phyloP scores from a whole-genome alignment of 2,113 vertebrate species.

The Osmerus mordax region DNA sequence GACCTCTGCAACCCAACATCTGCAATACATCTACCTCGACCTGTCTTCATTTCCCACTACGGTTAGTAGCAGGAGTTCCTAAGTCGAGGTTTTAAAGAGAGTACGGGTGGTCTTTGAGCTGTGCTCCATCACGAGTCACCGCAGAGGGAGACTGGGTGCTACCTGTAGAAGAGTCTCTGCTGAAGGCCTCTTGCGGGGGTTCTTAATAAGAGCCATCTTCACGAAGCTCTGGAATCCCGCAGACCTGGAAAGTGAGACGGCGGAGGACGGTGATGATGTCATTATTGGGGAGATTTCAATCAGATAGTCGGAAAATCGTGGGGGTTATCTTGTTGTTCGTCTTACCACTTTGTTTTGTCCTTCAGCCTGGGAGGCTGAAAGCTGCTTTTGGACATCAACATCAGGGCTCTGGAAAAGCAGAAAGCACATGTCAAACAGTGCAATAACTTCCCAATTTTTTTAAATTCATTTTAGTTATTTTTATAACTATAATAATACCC shows the following conservation, averaged over 20 bases:
- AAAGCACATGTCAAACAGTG: too few species aligned
- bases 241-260: conserved; percentile 29
- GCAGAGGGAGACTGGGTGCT: neutral
- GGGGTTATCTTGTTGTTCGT: conserved; percentile 31
- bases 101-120: too few species aligned
- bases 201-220: conserved; percentile 75
- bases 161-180: conserved; percentile 78
- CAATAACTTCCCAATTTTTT: neutral
- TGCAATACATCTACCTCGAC: too few species aligned
- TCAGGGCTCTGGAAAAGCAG: conserved; percentile 73
- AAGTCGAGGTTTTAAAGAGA: too few species aligned
- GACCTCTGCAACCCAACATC: too few species aligned
- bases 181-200: conserved; percentile 73
- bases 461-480: neutral
- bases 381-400: conserved; percentile 89
- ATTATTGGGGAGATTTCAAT: neutral
- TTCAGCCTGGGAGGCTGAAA: conserved; percentile 86
- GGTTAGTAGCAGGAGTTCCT: too few species aligned
- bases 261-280: neutral
- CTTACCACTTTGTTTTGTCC: conserved; percentile 81
- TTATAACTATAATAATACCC: too few species aligned
- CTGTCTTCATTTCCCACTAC: too few species aligned
- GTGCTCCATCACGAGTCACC: too few species aligned
- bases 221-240: conserved; percentile 74
- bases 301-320: neutral